Evolutionary conservation across 2,888 invertebrate genomes (phyloP), one percentile per base, ranked within the genome.

Genomic region (Trisateles emortualis): DNA sequence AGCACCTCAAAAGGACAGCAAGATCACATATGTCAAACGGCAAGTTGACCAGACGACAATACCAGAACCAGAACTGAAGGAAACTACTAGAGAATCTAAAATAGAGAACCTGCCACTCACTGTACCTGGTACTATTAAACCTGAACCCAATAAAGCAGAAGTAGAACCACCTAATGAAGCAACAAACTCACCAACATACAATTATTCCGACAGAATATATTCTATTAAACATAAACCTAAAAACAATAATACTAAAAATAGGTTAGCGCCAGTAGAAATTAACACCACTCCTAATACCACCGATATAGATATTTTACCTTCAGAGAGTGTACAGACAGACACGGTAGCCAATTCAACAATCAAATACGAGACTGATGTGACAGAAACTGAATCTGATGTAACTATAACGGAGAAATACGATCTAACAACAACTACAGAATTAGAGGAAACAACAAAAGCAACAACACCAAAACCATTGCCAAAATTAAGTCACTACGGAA

Each of bases 401-500:
- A 48, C 52, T 2, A 68, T 59, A 0, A 81, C 83, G 0, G 78
- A 76, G 17, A 75, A 57, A 50, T 68, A 74, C 30, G 61, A 65
- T 33, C 69, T 71, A 16, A 65, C 73, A 19, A 57, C 70, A 16
- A 64, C 66, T 29, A 64, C 78, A 2, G 65, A 73, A 56, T 33
- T 61, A 1, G 53, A 54, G 14, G 61, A 66, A 38, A 72, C 72
- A 0, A 73, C 73, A 0, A 80, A 69, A 54, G 57, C 68, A 0
- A 78, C 83, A 0, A 68, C 68, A 0, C 75, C 79, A 0, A 78
- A 73, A 22, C 81, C 78, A 26, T 59, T 77, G 1, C 81, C 89
- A 0, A 93, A 93, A 54, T 60, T 86, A 13, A 90, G 87, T 53
- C 83, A 89, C 57, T 86, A 81, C 43, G 78, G 80, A 6, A 83